A percentile compares a stretch with the other conserved stretches of the same genome.
Conservation (phyloP, 2,888 invertebrate genomes). For the Phasia obesa region DNA sequence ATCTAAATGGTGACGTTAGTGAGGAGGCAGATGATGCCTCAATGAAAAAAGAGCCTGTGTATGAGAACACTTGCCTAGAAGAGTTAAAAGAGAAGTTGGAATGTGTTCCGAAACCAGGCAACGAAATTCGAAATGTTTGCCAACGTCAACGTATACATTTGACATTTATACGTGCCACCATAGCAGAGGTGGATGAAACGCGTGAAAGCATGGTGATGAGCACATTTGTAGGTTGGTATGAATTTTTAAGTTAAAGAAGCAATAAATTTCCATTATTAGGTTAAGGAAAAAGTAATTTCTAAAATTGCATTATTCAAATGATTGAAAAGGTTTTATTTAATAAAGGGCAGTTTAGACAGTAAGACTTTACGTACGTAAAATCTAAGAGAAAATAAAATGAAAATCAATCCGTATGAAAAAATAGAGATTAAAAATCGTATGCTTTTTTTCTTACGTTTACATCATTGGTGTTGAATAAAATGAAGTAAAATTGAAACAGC, state of each 20-base stretch:
- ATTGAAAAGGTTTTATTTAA: no score
- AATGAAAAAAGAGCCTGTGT: slow-evolving; percentile 76
- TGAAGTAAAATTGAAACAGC: no score
- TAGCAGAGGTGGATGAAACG: slow-evolving; percentile 73
- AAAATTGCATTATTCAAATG: no score
- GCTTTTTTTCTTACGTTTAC: no score
- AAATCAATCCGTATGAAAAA: no score
- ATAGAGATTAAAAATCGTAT: no score
- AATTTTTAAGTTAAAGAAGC: neutral
- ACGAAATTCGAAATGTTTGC: slow-evolving; percentile 13
- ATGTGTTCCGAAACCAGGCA: slow-evolving; percentile 64
- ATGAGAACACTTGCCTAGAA: slow-evolving; percentile 77
- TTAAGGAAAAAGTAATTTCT: neutral
- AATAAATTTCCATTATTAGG: neutral
- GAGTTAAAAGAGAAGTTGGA: slow-evolving; percentile 69
- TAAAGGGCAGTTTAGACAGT: no score
- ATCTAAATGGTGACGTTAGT: slow-evolving; percentile 77
- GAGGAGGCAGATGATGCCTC: slow-evolving; percentile 66
- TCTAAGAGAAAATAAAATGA: no score
- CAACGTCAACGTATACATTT: slow-evolving; percentile 70
- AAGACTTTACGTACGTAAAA: no score
- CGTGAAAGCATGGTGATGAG: slow-evolving; percentile 77
- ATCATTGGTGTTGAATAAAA: no score
- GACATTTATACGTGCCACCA: slow-evolving; percentile 76
- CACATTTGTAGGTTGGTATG: slow-evolving; percentile 80